Evolutionary conservation across 2,888 invertebrate species (phyloP).

Genomic region (Nephrotoma guestfalica): DNA sequence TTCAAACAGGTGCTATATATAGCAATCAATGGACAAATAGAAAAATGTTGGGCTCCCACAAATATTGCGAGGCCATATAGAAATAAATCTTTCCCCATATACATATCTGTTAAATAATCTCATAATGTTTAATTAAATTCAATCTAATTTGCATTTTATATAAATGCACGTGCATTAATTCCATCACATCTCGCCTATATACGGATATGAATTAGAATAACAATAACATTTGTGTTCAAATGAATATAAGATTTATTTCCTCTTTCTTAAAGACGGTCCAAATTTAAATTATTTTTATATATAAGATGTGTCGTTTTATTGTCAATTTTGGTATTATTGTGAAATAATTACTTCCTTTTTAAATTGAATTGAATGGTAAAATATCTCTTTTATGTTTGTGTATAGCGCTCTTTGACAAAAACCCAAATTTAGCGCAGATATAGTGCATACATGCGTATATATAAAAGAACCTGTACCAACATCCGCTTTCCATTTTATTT

Average conservation of each 20-base stretch:
- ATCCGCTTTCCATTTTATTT: neutral
- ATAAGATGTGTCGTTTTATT: neutral
- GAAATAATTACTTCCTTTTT: neutral
- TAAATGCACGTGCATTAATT: neutral
- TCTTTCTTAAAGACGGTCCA: neutral
- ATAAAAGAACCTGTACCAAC: neutral
- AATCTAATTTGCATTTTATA: neutral
- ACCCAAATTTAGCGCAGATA: neutral
- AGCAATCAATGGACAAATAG: neutral
- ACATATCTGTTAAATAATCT: neutral
- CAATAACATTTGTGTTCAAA: neutral
- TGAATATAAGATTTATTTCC: neutral
- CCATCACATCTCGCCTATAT: too few relatives aligned
- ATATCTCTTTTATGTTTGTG: neutral
- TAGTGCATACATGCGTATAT: neutral
- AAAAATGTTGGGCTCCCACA: neutral
- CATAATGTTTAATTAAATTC: neutral
- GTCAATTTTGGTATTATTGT: neutral
- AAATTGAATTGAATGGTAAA: neutral
- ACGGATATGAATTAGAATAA: neutral
- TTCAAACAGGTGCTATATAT: neutral
- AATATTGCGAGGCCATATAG: neutral
- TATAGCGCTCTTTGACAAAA: neutral
- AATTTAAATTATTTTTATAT: neutral
- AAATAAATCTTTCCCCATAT: neutral